Evolutionary conservation across 1,140 invertebrate genomes (phyloP).

Genomic region (Goniozus legneri): DNA sequence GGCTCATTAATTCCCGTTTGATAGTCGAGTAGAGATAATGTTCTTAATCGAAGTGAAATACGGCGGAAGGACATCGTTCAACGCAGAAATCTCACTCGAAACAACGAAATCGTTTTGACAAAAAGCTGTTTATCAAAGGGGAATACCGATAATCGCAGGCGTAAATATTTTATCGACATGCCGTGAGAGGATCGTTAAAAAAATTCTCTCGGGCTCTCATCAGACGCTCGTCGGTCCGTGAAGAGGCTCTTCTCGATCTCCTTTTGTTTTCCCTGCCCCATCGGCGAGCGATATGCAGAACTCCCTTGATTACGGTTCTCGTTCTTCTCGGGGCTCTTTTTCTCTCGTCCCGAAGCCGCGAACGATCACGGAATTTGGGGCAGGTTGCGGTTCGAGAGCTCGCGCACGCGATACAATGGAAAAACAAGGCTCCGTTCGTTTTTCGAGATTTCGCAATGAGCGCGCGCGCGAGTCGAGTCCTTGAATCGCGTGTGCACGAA

Average conservation of each 20-base stretch:
- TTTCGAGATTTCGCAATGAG: constrained; percentile 4
- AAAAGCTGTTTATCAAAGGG: constrained; percentile 27
- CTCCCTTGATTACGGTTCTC: constrained; percentile 2
- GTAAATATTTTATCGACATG: constrained; percentile 28
- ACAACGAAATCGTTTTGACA: no score
- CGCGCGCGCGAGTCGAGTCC: neutral
- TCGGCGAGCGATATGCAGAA: neutral
- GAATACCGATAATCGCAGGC: constrained; percentile 29
- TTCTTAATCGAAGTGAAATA: no score
- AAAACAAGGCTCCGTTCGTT: constrained; percentile 18
- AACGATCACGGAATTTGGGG: constrained; percentile 27
- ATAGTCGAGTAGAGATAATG: no score
- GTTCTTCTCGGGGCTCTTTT: neutral
- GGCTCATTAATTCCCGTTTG: no score
- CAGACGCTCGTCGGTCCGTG: constrained; percentile 43
- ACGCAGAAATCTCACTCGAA: no score
- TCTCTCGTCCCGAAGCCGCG: neutral
- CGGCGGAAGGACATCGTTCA: no score
- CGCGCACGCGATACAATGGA: constrained; percentile 24
- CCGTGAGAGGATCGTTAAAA: constrained; percentile 48
- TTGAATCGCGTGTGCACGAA: neutral
- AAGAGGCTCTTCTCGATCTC: constrained; percentile 18
- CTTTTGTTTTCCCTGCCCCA: constrained; percentile 5
- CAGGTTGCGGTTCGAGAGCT: constrained; percentile 32
- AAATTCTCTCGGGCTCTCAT: constrained; percentile 49